phyloP scores from a whole-genome alignment of 2,113 vertebrate genomes.

The Genyomyrus donnyi region DNA sequence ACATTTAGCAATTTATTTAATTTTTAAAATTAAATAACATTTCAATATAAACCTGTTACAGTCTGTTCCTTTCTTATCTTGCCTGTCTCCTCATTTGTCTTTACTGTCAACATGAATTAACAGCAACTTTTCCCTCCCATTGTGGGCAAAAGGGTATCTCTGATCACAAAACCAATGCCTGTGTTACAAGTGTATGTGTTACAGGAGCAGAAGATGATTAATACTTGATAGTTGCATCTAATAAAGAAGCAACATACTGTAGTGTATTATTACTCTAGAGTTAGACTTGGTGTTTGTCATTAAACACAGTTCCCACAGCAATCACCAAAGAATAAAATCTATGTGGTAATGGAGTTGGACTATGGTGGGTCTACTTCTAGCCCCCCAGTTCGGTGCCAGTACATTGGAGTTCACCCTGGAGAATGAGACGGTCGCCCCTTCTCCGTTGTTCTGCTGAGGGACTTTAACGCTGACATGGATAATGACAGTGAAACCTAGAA shows the following conservation, averaged over 20 bases:
- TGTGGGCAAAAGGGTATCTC: neutral
- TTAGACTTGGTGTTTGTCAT: too few species aligned
- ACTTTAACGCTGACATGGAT: neutral
- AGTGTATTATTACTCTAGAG: neutral
- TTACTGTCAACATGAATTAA: neutral
- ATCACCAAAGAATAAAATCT: neutral
- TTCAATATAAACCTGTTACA: too few species aligned
- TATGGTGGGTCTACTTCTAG: too few species aligned
- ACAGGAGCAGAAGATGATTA: neutral
- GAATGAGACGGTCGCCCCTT: too few species aligned
- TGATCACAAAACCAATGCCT: neutral
- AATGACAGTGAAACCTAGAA: too few species aligned
- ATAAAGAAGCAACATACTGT: neutral
- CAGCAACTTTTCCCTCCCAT: neutral
- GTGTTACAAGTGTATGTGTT: neutral
- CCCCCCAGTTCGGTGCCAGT: too few species aligned
- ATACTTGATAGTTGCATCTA: neutral
- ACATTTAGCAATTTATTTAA: too few species aligned
- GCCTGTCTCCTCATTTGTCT: neutral
- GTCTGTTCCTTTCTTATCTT: neutral
- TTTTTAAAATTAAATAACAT: too few species aligned
- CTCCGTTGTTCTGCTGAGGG: neutral
- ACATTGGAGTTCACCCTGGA: too few species aligned
- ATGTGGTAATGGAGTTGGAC: neutral
- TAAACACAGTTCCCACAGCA: neutral